Conservation (phyloP, 37 sponge, comb jelly and placozoan genomes). For the Ephydatia muelleri region DNA sequence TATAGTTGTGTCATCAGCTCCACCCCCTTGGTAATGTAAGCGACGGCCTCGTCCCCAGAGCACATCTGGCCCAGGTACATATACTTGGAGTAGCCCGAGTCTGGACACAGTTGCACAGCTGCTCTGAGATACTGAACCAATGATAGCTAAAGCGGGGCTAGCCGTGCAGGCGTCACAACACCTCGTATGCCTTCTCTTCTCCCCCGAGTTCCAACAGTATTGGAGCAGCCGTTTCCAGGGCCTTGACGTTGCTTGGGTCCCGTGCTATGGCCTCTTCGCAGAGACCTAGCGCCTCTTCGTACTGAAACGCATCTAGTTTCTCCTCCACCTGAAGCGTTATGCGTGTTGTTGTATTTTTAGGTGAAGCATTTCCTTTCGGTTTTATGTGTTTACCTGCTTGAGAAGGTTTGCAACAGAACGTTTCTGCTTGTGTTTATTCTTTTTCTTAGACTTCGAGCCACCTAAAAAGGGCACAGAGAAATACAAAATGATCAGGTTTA, state of each 20-base stretch:
- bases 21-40: slow-evolving; percentile 55
- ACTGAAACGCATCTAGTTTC: slow-evolving; percentile 53
- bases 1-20: slow-evolving; percentile 39
- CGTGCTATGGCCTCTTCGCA: slow-evolving; percentile 51
- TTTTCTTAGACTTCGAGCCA: too few relatives aligned
- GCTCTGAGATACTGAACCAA: slow-evolving; percentile 15
- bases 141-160: slow-evolving; percentile 14
- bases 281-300: slow-evolving; percentile 47
- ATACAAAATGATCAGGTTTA: too few relatives aligned
- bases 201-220: slow-evolving; percentile 66
- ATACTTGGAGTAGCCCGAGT: slow-evolving; percentile 70
- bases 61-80: slow-evolving; percentile 75
- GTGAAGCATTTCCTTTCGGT: too few relatives aligned
- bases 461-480: too few relatives aligned
- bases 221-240: slow-evolving; percentile 61
- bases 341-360: too few relatives aligned
- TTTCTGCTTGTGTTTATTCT: too few relatives aligned
- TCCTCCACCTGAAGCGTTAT: slow-evolving; percentile 19
- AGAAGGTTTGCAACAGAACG: too few relatives aligned
- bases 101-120: slow-evolving; percentile 49
- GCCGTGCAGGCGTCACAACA: slow-evolving; percentile 29
- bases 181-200: slow-evolving; percentile 54
- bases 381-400: too few relatives aligned
- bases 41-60: slow-evolving; percentile 64
- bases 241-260: slow-evolving; percentile 29